Base-by-base conservation (phyloP, 2,888 invertebrate species). In the Mythimna lalbum region DNA sequence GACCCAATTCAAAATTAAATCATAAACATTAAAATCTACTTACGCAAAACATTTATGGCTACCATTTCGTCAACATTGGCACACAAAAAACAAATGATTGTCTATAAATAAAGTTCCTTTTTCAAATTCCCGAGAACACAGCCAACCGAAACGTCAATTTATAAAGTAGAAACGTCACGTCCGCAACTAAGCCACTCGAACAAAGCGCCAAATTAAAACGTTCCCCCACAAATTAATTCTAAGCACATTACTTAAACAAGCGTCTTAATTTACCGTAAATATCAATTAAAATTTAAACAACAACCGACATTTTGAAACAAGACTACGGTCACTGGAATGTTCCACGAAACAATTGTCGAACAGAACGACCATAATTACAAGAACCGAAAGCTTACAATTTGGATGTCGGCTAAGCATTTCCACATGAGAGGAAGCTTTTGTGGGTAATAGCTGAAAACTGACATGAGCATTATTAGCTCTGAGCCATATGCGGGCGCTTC, bases 241-340 rank as follows among this genome's bases (percentile, higher is more conserved):
- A 78, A 78, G 78, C 80, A 82, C 80, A 80, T 80, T 80, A 80
- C 80, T 78, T 75, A 71, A 80, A 75, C 80, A 79, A 79, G 78
- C 73, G 64, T 72, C 80, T 82, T 82, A 80, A 79, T 79, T 72
- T 52, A 73, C 72, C 70, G 62, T 82, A 80, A 80, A 82, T 84
- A 83, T 78, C 73, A 82, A 78, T 84, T 83, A 73, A 81, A 78
- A 62, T 80, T 73, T 57, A 61, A 74, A 73, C 70, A 82, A 73
- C 73, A 77, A 61, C 62, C 66, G 50, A 69, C 60, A 69, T 69
- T 49, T 81, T 76, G 61, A 50, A 77, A 77, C 67, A 69, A 75
- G 67, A 66, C 65, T 67, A 59, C 62, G 77, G 84, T 67, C 84
- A 73, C 59, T 52, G 49, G 63, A 67, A 80, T 43, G 56, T 75